Percentiles rank a stretch among this genome's conserved stretches.
Evolutionary conservation across 2,113 vertebrate genomes (phyloP).

Genomic region (Daboia siamensis): DNA sequence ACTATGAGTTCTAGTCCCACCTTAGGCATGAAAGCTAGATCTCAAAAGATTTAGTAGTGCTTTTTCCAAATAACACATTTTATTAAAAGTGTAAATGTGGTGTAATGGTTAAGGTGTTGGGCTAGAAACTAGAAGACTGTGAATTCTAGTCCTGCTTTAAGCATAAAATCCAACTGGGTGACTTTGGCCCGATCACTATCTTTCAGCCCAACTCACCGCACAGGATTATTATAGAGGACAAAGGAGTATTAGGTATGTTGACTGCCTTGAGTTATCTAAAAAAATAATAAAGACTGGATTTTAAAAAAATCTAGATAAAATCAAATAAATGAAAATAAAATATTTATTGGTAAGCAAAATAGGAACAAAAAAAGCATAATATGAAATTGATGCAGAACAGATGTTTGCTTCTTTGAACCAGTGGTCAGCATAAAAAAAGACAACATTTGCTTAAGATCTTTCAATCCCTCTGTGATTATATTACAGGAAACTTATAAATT

Average conservation of each 20-base stretch:
- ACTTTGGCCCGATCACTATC: background rate
- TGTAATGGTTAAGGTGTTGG: background rate
- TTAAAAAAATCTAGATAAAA: background rate
- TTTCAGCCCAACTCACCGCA: background rate
- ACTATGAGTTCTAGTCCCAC: background rate
- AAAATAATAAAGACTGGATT: background rate
- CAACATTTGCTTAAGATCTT: background rate
- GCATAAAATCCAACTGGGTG: background rate
- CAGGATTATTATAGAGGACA: background rate
- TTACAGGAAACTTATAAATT: background rate
- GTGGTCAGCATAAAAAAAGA: background rate
- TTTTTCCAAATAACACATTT: background rate
- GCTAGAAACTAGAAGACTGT: background rate
- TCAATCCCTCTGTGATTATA: background rate
- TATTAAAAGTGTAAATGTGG: background rate
- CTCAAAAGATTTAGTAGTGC: background rate
- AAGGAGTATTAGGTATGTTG: background rate
- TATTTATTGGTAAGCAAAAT: background rate
- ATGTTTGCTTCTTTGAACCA: background rate
- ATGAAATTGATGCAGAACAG: background rate
- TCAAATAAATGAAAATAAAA: background rate
- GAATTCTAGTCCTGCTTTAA: background rate
- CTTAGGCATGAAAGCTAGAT: background rate
- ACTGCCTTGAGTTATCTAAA: background rate
- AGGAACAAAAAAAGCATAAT: background rate